Evolutionary conservation across 1,140 invertebrate species (phyloP).

Genomic region (Drosophila kohkoa): DNA sequence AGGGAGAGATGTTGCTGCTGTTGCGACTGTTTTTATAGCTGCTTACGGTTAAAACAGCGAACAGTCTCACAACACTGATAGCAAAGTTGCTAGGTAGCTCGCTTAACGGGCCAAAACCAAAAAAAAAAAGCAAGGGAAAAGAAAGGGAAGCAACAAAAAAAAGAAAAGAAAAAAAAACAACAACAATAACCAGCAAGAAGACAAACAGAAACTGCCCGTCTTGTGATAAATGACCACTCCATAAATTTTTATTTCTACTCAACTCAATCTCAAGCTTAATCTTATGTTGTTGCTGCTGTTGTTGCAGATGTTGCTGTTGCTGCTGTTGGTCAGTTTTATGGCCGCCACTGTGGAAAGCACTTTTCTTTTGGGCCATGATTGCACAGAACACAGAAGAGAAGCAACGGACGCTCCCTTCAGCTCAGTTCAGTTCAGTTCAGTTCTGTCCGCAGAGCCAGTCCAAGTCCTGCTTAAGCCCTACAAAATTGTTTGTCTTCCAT

Average conservation of each 20-base stretch:
- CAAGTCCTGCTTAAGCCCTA: constrained; percentile 44
- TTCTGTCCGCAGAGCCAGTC: constrained; percentile 1
- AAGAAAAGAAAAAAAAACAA: constrained; percentile 1
- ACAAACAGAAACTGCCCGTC: constrained; percentile 46
- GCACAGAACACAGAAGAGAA: constrained; percentile 1
- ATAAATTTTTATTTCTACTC: constrained; percentile 79
- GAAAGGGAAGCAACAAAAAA: background rate
- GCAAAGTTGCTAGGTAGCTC: constrained; percentile 40
- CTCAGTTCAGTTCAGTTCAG: too few species aligned
- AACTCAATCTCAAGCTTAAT: constrained; percentile 73
- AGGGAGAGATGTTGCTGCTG: constrained; percentile 28
- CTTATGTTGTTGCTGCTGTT: constrained; percentile 38
- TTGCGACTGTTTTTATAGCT: constrained; percentile 59
- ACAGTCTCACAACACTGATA: constrained; percentile 51
- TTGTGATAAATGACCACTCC: constrained; percentile 77
- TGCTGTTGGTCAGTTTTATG: constrained; percentile 66
- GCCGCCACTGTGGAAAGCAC: constrained; percentile 34
- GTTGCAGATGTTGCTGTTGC: constrained; percentile 20
- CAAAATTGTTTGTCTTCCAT: constrained; percentile 63
- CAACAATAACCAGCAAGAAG: constrained; percentile 27
- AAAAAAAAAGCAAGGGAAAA: too few species aligned
- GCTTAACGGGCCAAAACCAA: constrained; percentile 13
- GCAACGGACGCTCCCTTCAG: background rate
- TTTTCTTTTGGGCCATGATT: constrained; percentile 55
- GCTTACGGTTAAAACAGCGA: constrained; percentile 59